Evolutionary conservation across 1,140 invertebrate genomes (phyloP).

Genomic region (Drosophila teissieri): DNA sequence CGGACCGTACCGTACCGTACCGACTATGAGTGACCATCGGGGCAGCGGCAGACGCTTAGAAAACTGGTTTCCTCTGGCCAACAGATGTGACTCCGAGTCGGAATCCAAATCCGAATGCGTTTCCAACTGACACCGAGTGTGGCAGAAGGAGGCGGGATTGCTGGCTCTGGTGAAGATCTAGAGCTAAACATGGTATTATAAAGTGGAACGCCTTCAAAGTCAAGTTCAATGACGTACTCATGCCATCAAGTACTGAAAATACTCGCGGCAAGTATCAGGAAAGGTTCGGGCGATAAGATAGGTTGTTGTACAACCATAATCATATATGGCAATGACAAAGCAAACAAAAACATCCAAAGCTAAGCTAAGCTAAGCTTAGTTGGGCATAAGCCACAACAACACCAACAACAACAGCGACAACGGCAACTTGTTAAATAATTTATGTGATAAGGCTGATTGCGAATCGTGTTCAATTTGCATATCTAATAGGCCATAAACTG

Average conservation of each 20-base stretch:
- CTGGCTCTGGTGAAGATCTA: conserved; percentile 42
- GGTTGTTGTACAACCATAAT: conserved; percentile 37
- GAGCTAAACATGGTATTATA: conserved; percentile 60
- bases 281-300: conserved; percentile 51
- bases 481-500: conserved; percentile 61
- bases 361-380: conserved; percentile 28
- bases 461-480: conserved; percentile 60
- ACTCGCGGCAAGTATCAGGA: conserved; percentile 34
- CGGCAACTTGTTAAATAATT: conserved; percentile 58
- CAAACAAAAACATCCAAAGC: conserved; percentile 33
- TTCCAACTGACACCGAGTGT: conserved; percentile 34
- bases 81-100: conserved; percentile 22
- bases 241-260: conserved; percentile 48
- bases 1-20: background rate
- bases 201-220: conserved; percentile 65
- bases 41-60: conserved; percentile 21
- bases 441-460: conserved; percentile 64
- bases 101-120: conserved; percentile 17
- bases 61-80: conserved; percentile 40
- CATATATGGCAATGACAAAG: conserved; percentile 51
- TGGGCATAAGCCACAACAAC: conserved; percentile 30
- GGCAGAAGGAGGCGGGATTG: conserved; percentile 42
- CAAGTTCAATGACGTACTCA: conserved; percentile 65
- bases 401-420: conserved; percentile 1
- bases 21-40: conserved; percentile 38